Evolutionary conservation across 2,797 vertebrate genomes (phyloP).

Genomic region (Notoglanidium macrostoma): DNA sequence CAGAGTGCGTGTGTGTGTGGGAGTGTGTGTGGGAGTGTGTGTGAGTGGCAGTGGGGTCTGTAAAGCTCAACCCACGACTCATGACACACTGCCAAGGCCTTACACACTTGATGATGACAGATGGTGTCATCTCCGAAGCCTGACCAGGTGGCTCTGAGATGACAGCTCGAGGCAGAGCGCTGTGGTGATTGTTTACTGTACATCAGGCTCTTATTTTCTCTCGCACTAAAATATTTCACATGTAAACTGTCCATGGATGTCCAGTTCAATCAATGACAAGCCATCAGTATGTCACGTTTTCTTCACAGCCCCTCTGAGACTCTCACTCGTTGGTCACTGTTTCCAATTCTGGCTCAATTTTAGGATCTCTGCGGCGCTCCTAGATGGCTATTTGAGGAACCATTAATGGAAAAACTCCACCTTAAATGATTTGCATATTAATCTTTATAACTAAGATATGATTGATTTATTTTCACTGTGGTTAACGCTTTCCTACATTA

Average conservation of each 20-base stretch:
- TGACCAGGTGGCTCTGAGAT: conserved; percentile 46
- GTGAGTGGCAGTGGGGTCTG: conserved; percentile 26
- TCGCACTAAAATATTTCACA: conserved; percentile 1
- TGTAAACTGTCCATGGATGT: not conserved
- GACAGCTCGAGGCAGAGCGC: conserved; percentile 22
- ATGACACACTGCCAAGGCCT: conserved; percentile 43
- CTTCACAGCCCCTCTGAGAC: not conserved
- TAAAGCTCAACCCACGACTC: conserved; percentile 47
- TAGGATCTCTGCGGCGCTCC: not conserved
- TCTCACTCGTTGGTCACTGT: too few relatives aligned
- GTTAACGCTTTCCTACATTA: not conserved
- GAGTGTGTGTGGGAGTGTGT: not conserved
- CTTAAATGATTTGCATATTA: not conserved
- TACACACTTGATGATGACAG: conserved; percentile 52
- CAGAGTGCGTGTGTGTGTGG: not conserved
- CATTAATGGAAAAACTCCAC: not conserved
- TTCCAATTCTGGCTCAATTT: not conserved
- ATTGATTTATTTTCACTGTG: not conserved
- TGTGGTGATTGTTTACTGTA: conserved; percentile 22
- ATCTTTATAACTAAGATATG: not conserved
- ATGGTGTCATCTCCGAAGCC: conserved; percentile 53
- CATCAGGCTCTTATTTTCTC: conserved; percentile 10
- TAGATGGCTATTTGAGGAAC: not conserved
- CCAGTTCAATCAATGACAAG: not conserved
- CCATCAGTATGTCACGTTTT: not conserved